Conservation (phyloP, 92 coral and sea anemone species). For the Blastomussa wellsi region DNA sequence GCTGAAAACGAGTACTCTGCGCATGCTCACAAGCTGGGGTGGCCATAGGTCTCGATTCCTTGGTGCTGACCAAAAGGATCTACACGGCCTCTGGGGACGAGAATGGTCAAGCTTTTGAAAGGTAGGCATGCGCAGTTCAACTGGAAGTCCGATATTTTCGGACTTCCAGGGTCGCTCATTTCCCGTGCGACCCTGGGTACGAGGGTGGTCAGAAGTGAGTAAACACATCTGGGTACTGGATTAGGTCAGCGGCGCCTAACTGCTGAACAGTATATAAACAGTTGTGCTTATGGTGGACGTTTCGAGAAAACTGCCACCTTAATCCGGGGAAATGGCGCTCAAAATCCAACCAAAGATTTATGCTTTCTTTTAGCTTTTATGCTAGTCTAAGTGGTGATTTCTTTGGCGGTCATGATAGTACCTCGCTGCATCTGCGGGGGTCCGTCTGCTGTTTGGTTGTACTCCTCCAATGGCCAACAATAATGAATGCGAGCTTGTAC, state of each 20-base stretch:
- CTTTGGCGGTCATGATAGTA: slow-evolving; percentile 14
- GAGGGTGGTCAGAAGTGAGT: no score
- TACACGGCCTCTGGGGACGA: no score
- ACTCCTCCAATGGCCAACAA: slow-evolving; percentile 24
- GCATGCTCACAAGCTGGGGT: no score
- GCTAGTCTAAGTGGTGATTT: background rate
- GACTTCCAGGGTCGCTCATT: no score
- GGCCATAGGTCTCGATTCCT: no score
- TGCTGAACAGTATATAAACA: background rate
- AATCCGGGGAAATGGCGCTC: background rate
- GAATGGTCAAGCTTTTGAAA: no score
- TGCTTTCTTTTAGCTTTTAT: background rate
- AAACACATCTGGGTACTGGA: no score
- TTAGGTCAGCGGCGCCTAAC: slow-evolving; percentile 34
- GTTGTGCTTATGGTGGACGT: background rate
- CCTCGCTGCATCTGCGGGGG: slow-evolving; percentile 17
- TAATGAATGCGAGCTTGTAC: slow-evolving; percentile 14
- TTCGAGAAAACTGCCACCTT: background rate
- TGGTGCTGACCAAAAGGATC: no score
- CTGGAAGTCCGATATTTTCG: no score
- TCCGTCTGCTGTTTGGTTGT: background rate
- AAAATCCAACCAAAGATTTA: background rate
- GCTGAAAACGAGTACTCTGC: no score
- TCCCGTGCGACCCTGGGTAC: no score
- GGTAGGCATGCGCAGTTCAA: no score